These are phyloP conservation scores for Ptychodera flava DNA, from an alignment of 35 echinoderm and acorn worm species.

Conservation along the genomic window DNA sequence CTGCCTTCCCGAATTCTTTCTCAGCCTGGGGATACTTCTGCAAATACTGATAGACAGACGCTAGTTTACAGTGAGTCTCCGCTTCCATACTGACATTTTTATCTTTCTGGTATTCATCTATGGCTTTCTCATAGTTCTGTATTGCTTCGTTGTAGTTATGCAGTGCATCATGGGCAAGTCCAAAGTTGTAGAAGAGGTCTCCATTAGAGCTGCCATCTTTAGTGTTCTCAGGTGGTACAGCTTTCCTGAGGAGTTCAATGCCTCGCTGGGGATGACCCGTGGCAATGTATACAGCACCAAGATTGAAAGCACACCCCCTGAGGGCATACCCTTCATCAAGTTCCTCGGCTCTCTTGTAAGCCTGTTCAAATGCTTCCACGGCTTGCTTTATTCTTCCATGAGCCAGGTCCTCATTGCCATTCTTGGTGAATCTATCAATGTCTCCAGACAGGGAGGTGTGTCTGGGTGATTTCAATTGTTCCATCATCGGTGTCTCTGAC, in stretches of 20 bases:
- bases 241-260: neutral
- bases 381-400: neutral
- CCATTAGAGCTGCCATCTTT: neutral
- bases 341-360: neutral
- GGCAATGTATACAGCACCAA: neutral
- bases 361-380: neutral
- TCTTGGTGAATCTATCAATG: neutral
- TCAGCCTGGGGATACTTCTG: neutral
- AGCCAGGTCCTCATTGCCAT: neutral
- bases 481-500: neutral
- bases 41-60: neutral
- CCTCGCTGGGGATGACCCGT: neutral
- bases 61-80: neutral
- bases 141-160: neutral
- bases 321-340: neutral
- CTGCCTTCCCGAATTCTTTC: neutral
- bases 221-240: neutral
- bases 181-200: neutral
- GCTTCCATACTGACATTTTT: neutral
- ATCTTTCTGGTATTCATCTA: neutral
- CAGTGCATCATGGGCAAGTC: neutral
- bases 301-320: neutral
- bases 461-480: neutral
- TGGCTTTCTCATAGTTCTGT: neutral
- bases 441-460: neutral